A percentile compares a stretch with the other conserved stretches of the same genome.
These are phyloP conservation scores for Zaprionus vittiger DNA, from an alignment of 1,140 invertebrate genomes.

Conservation along the genomic window DNA sequence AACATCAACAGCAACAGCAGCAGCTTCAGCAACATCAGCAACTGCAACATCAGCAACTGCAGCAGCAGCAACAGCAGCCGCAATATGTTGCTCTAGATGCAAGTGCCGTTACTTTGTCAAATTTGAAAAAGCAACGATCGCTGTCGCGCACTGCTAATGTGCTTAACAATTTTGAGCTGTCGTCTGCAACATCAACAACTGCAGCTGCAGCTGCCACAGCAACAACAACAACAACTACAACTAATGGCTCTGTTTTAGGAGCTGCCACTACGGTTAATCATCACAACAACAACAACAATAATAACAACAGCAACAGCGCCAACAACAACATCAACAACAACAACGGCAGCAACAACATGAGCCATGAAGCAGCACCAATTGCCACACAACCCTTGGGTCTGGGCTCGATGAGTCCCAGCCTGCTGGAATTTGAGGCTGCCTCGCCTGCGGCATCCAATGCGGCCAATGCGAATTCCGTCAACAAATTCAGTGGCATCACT, in stretches of 20 bases:
- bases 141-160: conserved; percentile 89
- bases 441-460: conserved; percentile 71
- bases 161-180: conserved; percentile 73
- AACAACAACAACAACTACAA: conserved; percentile 54
- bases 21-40: conserved; percentile 83
- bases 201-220: conserved; percentile 34
- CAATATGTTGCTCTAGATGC: conserved; percentile 75
- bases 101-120: conserved; percentile 89
- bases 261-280: conserved; percentile 65
- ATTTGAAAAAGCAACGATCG: conserved; percentile 95
- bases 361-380: conserved; percentile 53
- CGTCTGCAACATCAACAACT: conserved; percentile 52
- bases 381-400: conserved; percentile 58
- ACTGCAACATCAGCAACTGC: conserved; percentile 84
- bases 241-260: conserved; percentile 84
- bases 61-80: conserved; percentile 68
- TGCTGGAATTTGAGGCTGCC: conserved; percentile 64
- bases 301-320: conserved; percentile 56
- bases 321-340: conserved; percentile 61
- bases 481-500: conserved; percentile 88
- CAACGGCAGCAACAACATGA: conserved; percentile 66
- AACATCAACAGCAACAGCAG: conserved; percentile 55
- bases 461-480: conserved; percentile 66
- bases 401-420: conserved; percentile 64
- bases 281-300: conserved; percentile 64